phyloP scores from a whole-genome alignment of 2,888 invertebrate species.

The Scaptomyza parva region DNA sequence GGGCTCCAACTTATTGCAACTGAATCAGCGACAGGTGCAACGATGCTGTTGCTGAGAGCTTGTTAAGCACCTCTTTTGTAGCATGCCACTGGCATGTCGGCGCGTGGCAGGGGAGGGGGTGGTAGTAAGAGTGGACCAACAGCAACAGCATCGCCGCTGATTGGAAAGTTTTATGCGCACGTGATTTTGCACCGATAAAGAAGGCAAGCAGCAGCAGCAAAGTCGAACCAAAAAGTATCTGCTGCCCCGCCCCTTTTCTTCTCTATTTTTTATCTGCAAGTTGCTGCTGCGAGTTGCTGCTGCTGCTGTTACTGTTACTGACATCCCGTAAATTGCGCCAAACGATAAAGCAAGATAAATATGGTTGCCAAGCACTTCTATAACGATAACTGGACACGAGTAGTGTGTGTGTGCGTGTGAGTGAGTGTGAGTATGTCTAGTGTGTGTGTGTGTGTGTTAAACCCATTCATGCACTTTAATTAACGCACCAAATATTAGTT shows the following conservation, averaged over 20 bases:
- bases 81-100: slow-evolving; percentile 5
- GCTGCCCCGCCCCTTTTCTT: slow-evolving; percentile 3
- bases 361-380: slow-evolving; percentile 1
- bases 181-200: slow-evolving; percentile 70
- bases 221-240: slow-evolving; percentile 35
- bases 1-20: slow-evolving; percentile 60
- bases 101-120: not conserved
- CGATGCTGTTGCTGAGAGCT: slow-evolving; percentile 63
- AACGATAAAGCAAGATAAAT: slow-evolving; percentile 26
- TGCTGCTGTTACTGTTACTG: slow-evolving; percentile 28
- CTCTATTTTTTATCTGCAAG: slow-evolving; percentile 21
- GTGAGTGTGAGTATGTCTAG: not conserved
- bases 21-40: slow-evolving; percentile 48
- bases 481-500: not conserved
- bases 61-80: slow-evolving; percentile 69
- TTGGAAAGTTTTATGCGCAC: slow-evolving; percentile 80
- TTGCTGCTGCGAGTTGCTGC: slow-evolving; percentile 13
- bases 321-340: slow-evolving; percentile 59
- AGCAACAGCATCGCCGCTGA: slow-evolving; percentile 61
- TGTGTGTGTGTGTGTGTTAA: no score
- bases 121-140: not conserved
- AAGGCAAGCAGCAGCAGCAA: no score
- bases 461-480: slow-evolving; percentile 6
- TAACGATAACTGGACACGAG: slow-evolving; percentile 15
- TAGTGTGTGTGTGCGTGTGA: not conserved